Percentiles rank a stretch among this genome's conserved stretches.
Evolutionary conservation across 2,797 vertebrate species (phyloP).

Genomic region (Crotalus adamanteus): DNA sequence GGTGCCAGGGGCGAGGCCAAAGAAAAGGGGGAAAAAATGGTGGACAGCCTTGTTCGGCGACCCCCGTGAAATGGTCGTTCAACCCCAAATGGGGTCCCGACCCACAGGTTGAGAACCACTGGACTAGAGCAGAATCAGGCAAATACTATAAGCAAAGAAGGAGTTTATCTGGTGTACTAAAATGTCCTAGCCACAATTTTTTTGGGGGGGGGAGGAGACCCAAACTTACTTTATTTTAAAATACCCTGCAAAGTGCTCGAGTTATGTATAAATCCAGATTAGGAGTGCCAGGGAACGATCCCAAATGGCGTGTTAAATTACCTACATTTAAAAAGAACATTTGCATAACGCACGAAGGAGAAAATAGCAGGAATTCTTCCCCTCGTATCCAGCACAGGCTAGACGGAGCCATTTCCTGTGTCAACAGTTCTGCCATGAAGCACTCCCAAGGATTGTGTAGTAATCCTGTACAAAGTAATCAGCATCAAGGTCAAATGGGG

Average conservation of each 20-base stretch:
- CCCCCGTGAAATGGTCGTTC: too few species aligned
- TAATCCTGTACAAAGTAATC: slow-evolving; percentile 64
- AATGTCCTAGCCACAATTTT: slow-evolving; percentile 8
- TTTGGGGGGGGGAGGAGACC: background rate
- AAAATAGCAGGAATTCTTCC: slow-evolving; percentile 21
- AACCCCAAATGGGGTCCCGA: too few species aligned
- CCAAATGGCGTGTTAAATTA: slow-evolving; percentile 23
- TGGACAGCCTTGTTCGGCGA: too few species aligned
- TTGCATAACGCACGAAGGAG: slow-evolving; percentile 54
- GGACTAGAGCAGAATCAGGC: background rate
- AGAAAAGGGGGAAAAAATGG: too few species aligned
- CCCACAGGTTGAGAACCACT: too few species aligned
- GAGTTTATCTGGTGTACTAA: background rate
- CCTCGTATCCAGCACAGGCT: slow-evolving; percentile 50
- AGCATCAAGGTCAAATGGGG: slow-evolving; percentile 57
- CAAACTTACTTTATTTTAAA: background rate
- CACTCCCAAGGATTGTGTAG: slow-evolving; percentile 50
- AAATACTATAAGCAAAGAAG: background rate
- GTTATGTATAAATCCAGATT: slow-evolving; percentile 52
- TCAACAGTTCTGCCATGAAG: slow-evolving; percentile 69
- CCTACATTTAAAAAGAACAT: slow-evolving; percentile 49
- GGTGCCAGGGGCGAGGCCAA: too few species aligned
- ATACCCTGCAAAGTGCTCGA: slow-evolving; percentile 27
- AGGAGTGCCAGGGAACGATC: slow-evolving; percentile 36
- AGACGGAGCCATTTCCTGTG: slow-evolving; percentile 65